A percentile compares a stretch with the other conserved stretches of the same genome.
Conservation (phyloP, 2,888 invertebrate species). For the Troglohyphantes excavatus region DNA sequence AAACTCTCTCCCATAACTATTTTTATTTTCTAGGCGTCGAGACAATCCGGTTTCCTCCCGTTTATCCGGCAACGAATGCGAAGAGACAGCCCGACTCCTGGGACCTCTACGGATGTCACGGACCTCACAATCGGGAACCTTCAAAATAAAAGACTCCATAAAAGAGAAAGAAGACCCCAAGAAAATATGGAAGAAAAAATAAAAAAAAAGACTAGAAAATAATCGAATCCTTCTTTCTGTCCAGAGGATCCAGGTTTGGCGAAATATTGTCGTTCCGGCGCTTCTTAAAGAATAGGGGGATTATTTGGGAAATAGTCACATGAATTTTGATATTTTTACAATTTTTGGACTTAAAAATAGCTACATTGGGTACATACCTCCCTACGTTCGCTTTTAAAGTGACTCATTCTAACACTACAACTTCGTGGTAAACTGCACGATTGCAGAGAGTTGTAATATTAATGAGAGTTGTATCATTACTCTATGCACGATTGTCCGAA, state of each 20-base stretch:
- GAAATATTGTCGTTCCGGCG: too few relatives aligned
- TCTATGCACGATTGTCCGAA: too few relatives aligned
- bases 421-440: too few relatives aligned
- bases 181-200: conserved; percentile 12
- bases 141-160: neutral
- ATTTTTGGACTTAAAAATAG: too few relatives aligned
- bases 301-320: too few relatives aligned
- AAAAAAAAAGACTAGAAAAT: conserved; percentile 2
- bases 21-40: conserved; percentile 31
- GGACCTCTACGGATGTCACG: conserved; percentile 42
- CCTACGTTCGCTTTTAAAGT: too few relatives aligned
- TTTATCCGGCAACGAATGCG: conserved; percentile 25
- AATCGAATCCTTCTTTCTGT: neutral
- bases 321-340: too few relatives aligned
- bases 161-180: neutral
- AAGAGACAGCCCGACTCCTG: conserved; percentile 19
- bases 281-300: too few relatives aligned
- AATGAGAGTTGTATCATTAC: too few relatives aligned
- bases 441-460: too few relatives aligned
- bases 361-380: too few relatives aligned
- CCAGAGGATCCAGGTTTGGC: neutral
- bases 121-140: neutral
- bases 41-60: conserved; percentile 68
- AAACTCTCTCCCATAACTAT: neutral
- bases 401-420: too few relatives aligned